Percentiles rank a stretch among this genome's conserved stretches.
Evolutionary conservation across 2,113 vertebrate species (phyloP).

Genomic region (Mobula hypostoma): DNA sequence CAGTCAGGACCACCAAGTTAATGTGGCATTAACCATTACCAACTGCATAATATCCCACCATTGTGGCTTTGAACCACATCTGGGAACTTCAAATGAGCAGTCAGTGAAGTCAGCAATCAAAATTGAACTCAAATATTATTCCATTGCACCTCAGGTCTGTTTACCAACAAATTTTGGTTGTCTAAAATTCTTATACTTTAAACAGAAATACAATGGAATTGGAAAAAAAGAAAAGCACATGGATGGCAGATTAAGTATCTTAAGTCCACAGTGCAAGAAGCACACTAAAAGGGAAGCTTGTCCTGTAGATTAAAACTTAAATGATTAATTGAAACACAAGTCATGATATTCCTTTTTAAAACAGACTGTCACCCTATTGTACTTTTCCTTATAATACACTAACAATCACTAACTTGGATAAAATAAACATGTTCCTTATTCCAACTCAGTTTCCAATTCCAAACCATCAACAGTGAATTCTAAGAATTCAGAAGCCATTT

Average conservation of each 20-base stretch:
- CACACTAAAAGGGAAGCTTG: background rate
- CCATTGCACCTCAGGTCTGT: background rate
- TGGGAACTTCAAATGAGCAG: background rate
- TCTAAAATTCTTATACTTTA: background rate
- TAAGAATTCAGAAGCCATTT: background rate
- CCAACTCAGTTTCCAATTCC: background rate
- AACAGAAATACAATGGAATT: slow-evolving; percentile 19
- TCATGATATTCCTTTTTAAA: background rate
- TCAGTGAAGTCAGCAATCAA: background rate
- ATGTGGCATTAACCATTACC: background rate
- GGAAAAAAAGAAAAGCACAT: background rate
- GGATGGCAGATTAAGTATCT: background rate
- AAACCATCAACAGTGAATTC: background rate
- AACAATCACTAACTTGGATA: slow-evolving; percentile 11
- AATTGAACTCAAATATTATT: background rate
- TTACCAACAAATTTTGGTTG: background rate
- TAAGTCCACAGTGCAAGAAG: background rate
- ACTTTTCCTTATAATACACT: background rate
- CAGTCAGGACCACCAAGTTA: background rate
- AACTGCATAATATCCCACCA: background rate
- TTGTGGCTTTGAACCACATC: background rate
- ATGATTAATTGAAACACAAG: background rate
- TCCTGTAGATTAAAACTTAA: slow-evolving; percentile 7
- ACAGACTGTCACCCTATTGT: background rate
- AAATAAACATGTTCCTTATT: slow-evolving; percentile 17